Conservation (phyloP, 2,797 vertebrate genomes). For the Mormyrops boulengeri region DNA sequence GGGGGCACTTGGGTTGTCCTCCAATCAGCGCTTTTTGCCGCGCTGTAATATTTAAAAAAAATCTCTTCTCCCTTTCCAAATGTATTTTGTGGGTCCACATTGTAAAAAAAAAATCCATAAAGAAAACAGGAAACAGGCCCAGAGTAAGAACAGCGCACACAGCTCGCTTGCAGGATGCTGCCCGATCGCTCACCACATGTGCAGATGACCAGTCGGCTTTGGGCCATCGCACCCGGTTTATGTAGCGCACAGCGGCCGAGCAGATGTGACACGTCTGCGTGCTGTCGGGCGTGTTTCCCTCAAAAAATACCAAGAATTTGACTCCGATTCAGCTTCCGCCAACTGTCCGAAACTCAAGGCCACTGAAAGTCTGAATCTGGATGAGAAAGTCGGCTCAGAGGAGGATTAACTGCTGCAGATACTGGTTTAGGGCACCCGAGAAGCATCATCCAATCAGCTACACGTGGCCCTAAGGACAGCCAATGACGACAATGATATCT, state of each 20-base stretch:
- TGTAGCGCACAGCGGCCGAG: constrained; percentile 19
- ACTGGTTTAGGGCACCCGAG: neutral
- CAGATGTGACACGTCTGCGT: constrained; percentile 27
- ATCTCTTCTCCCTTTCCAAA: neutral
- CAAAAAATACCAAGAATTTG: constrained; percentile 26
- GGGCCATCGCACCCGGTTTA: constrained; percentile 18
- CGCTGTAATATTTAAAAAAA: neutral
- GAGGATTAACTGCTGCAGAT: neutral
- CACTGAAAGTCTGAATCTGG: constrained; percentile 24
- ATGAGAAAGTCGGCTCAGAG: neutral
- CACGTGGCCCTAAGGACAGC: neutral
- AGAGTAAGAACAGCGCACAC: neutral
- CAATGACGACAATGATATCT: neutral
- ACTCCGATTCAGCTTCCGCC: constrained; percentile 28
- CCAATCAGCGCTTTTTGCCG: constrained; percentile 9
- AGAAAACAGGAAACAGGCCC: neutral
- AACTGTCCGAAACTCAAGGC: constrained; percentile 20
- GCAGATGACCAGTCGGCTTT: constrained; percentile 15
- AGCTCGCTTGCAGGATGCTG: constrained; percentile 22
- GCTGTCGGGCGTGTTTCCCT: constrained; percentile 24
- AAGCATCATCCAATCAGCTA: neutral
- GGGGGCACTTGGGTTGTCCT: neutral
- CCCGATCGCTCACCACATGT: constrained; percentile 22
- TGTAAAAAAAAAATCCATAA: neutral
- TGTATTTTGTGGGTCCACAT: constrained; percentile 14